phyloP scores from a whole-genome alignment of 2,797 vertebrate genomes.

The Squalus acanthias region DNA sequence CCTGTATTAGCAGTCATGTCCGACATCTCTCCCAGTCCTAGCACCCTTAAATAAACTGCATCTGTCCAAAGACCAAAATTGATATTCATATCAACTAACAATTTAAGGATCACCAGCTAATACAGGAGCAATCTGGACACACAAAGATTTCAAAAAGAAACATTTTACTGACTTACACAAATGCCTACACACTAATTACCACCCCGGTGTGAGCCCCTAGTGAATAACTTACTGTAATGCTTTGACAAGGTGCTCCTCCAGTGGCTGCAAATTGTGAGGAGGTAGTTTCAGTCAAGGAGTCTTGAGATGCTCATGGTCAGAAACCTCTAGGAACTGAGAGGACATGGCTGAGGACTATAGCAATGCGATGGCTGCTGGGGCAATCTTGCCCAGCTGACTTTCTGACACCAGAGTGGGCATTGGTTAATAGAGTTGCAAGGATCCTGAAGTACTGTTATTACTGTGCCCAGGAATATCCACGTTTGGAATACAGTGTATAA shows the following conservation, averaged over 20 bases:
- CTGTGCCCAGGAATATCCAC: neutral
- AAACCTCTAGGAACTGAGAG: neutral
- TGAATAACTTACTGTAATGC: neutral
- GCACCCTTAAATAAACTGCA: too few species aligned
- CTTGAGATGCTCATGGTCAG: neutral
- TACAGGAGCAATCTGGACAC: too few species aligned
- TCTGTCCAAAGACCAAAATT: too few species aligned
- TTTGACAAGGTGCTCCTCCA: neutral
- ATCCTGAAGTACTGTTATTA: neutral
- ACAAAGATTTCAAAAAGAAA: too few species aligned
- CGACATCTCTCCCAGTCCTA: too few species aligned
- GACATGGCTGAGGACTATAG: neutral
- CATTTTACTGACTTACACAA: too few species aligned
- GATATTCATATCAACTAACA: too few species aligned
- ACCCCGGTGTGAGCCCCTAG: neutral
- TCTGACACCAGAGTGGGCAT: neutral
- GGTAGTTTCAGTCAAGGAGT: neutral
- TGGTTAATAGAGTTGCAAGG: neutral
- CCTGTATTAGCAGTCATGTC: too few species aligned
- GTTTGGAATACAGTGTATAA: neutral
- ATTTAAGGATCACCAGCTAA: too few species aligned
- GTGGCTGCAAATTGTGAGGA: neutral
- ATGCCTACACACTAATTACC: too few species aligned
- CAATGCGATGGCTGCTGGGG: neutral
- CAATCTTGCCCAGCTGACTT: neutral